Conservation (phyloP, 2,888 invertebrate genomes). For the Lithophane semibrunnea region DNA sequence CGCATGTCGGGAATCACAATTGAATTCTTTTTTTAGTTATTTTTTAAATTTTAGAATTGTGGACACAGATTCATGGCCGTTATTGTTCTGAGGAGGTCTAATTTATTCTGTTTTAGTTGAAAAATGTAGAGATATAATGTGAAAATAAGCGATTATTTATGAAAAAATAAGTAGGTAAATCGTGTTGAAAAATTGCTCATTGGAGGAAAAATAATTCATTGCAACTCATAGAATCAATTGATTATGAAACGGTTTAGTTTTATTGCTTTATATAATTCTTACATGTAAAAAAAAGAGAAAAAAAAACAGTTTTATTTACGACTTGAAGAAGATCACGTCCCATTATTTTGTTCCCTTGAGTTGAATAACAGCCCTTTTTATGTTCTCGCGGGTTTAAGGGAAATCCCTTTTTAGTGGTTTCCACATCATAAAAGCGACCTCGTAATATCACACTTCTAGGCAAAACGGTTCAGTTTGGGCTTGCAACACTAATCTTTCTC, state of each 20-base stretch:
- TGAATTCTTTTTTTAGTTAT: slow-evolving; percentile 65
- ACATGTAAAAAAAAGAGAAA: not conserved
- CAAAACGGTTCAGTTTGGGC: not conserved
- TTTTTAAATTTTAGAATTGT: slow-evolving; percentile 67
- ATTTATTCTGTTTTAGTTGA: slow-evolving; percentile 31
- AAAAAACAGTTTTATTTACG: slow-evolving; percentile 30
- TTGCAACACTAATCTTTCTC: slow-evolving; percentile 22
- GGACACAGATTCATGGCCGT: slow-evolving; percentile 57
- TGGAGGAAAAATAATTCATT: not conserved
- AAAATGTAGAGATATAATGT: not conserved
- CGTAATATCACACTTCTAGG: slow-evolving; percentile 9
- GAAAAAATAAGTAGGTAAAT: not conserved
- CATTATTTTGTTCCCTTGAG: slow-evolving; percentile 35
- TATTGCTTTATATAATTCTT: not conserved
- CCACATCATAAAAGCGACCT: slow-evolving; percentile 41
- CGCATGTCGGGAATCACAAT: slow-evolving; percentile 72
- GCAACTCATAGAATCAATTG: not conserved
- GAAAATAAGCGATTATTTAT: not conserved
- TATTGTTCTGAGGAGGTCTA: slow-evolving; percentile 57
- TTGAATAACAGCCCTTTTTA: slow-evolving; percentile 51
- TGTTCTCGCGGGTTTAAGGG: slow-evolving; percentile 37
- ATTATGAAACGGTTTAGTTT: not conserved
- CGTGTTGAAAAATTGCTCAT: not conserved
- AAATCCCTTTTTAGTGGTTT: slow-evolving; percentile 48
- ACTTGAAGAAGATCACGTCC: slow-evolving; percentile 24